Percentiles rank a stretch among this genome's conserved stretches.
phyloP scores from a whole-genome alignment of 2,888 invertebrate species.

The Hypercompe scribonia region DNA sequence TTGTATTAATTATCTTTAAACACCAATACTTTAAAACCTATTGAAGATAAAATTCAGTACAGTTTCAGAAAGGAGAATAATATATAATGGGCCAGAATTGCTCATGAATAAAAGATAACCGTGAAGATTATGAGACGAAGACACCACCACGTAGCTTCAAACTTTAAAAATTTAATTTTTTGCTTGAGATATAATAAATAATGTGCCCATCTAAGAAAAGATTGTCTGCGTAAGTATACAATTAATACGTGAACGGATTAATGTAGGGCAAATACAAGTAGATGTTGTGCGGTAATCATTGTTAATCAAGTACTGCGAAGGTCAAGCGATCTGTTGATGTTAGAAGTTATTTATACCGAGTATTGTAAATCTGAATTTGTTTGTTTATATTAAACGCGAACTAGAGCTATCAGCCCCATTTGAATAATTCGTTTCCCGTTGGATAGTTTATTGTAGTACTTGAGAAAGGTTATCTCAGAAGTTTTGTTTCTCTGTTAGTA shows the following conservation, averaged over 20 bases:
- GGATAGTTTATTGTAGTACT: not conserved
- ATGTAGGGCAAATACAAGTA: not conserved
- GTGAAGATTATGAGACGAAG: not conserved
- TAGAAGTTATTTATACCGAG: not conserved
- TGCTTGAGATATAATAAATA: not conserved
- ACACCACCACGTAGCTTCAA: not conserved
- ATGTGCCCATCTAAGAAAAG: not conserved
- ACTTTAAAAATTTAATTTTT: not conserved
- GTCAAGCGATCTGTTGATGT: not conserved
- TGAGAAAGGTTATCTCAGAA: not conserved
- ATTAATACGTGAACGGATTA: not conserved
- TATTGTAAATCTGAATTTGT: not conserved
- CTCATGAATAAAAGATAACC: not conserved
- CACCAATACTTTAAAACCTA: not conserved
- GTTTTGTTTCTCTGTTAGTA: not conserved
- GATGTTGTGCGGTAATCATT: not conserved
- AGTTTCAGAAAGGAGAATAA: not conserved
- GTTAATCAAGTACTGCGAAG: not conserved
- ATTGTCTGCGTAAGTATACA: not conserved
- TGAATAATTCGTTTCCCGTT: not conserved
- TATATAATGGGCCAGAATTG: not conserved
- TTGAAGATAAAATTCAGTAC: not conserved
- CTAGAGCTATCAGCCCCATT: not conserved
- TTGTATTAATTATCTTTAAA: not conserved
- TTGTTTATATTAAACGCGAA: not conserved